Conservation (phyloP, 2,888 invertebrate genomes). For the Kuschelorhynchus macadamiae region DNA sequence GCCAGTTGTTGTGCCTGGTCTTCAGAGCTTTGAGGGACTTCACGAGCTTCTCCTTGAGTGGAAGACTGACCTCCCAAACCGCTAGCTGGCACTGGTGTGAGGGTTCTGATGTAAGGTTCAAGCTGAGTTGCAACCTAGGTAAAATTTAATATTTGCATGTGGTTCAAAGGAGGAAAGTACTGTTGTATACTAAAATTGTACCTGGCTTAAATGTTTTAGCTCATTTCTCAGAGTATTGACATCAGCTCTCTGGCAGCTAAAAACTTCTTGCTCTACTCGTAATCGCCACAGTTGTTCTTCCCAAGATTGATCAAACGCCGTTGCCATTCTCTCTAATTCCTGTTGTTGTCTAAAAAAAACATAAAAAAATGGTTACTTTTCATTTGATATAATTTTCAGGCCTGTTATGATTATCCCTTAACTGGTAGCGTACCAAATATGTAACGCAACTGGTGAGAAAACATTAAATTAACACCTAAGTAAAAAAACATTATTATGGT, state of each 20-base stretch:
- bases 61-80: constrained; percentile 20
- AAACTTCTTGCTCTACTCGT: constrained; percentile 77
- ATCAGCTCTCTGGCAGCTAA: constrained; percentile 75
- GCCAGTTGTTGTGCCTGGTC: constrained; percentile 71
- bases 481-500: no score
- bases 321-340: constrained; percentile 74
- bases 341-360: constrained; percentile 70
- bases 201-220: constrained; percentile 74
- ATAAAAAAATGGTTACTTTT: no score
- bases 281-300: constrained; percentile 81
- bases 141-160: background rate
- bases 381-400: no score
- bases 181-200: constrained; percentile 18
- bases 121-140: constrained; percentile 73
- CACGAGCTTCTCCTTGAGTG: constrained; percentile 59
- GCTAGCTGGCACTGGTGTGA: constrained; percentile 64
- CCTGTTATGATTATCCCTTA: no score
- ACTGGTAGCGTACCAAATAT: no score
- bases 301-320: constrained; percentile 77
- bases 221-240: constrained; percentile 76
- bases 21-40: constrained; percentile 66
- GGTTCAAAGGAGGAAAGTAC: background rate
- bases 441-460: no score
- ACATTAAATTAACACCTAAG: no score
- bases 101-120: constrained; percentile 76